Evolutionary conservation across 1,140 invertebrate species (phyloP).

Genomic region (Euura saliciscinereae): DNA sequence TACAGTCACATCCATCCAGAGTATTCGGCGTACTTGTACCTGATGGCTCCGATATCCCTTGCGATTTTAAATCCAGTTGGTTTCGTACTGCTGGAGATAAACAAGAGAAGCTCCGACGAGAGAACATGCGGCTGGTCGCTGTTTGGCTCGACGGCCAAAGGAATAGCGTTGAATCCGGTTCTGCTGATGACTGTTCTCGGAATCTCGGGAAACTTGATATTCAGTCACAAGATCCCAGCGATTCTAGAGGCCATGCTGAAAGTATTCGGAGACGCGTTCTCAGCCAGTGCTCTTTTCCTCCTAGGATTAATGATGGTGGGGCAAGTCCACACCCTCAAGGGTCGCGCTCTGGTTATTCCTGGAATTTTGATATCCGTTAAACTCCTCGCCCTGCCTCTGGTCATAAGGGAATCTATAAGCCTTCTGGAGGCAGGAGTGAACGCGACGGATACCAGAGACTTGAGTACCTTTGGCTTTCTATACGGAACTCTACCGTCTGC

Average conservation of each 20-base stretch:
- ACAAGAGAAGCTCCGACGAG: conserved; percentile 60
- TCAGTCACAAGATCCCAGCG: conserved; percentile 77
- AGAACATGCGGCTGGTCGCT: conserved; percentile 43
- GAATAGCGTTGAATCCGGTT: conserved; percentile 87
- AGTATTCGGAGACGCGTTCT: conserved; percentile 87
- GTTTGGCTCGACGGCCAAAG: conserved; percentile 63
- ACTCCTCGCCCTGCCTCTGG: conserved; percentile 84
- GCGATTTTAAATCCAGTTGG: conserved; percentile 93
- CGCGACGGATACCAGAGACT: conserved; percentile 74
- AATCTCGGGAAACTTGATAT: conserved; percentile 84
- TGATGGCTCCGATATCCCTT: conserved; percentile 93
- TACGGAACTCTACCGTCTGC: conserved; percentile 96
- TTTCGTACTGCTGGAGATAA: conserved; percentile 89
- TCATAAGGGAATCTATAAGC: conserved; percentile 85
- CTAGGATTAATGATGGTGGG: conserved; percentile 94
- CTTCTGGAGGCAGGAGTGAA: conserved; percentile 72
- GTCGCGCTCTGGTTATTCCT: conserved; percentile 79
- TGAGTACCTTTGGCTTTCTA: conserved; percentile 92
- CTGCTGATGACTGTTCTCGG: conserved; percentile 93
- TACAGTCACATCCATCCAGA: conserved; percentile 84
- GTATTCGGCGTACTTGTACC: conserved; percentile 89
- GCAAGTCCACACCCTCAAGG: conserved; percentile 78
- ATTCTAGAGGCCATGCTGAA: conserved; percentile 78
- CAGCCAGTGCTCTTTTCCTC: conserved; percentile 88
- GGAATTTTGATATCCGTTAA: conserved; percentile 89